Percentiles rank a stretch among this genome's conserved stretches.
phyloP scores from a whole-genome alignment of 2,797 vertebrate species.

The Leontopithecus rosalia region DNA sequence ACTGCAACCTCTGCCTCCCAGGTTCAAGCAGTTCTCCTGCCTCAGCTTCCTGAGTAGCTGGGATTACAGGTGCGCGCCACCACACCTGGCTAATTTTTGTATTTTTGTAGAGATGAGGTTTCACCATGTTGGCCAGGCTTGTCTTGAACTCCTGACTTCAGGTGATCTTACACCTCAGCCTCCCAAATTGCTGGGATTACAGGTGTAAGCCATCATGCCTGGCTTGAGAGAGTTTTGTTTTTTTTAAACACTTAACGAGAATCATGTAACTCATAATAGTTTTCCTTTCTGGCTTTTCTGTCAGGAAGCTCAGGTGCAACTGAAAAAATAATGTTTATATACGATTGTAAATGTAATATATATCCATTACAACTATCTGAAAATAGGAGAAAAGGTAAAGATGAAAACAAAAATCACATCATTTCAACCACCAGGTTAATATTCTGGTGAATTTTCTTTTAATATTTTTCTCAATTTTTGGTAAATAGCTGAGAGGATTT shows the following conservation, averaged over 20 bases:
- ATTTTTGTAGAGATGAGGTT: background rate
- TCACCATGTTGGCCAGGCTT: background rate
- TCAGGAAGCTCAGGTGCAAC: background rate
- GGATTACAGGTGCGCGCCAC: background rate
- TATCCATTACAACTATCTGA: background rate
- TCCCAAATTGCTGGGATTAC: background rate
- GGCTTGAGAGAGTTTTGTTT: background rate
- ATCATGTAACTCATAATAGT: background rate
- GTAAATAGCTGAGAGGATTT: background rate
- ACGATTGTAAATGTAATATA: background rate
- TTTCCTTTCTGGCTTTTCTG: background rate
- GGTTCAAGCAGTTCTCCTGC: background rate
- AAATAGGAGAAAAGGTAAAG: background rate
- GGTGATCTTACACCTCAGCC: background rate
- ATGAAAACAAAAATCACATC: background rate
- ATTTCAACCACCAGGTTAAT: slow-evolving; percentile 3
- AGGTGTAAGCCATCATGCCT: background rate
- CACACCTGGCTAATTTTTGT: background rate
- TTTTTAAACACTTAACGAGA: background rate
- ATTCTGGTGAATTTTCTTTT: background rate
- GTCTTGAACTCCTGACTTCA: background rate
- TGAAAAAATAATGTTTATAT: background rate
- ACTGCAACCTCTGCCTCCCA: background rate
- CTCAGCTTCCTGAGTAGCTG: background rate
- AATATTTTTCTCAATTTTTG: background rate